These are phyloP conservation scores for Lota lota DNA, from an alignment of 2,113 vertebrate species.

Conservation along the genomic window DNA sequence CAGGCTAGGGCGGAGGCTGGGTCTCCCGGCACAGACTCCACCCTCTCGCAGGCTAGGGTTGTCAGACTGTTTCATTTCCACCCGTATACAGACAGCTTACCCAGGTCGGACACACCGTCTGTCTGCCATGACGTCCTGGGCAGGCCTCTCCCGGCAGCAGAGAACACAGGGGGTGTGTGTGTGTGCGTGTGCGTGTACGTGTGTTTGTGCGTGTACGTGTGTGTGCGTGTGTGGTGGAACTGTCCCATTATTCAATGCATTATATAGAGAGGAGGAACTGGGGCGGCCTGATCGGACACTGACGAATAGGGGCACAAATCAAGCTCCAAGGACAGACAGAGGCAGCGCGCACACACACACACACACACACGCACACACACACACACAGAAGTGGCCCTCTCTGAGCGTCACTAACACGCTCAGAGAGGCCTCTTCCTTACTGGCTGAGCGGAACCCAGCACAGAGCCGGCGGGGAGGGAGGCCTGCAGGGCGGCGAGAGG, in stretches of 20 bases:
- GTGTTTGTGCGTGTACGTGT: too few relatives aligned
- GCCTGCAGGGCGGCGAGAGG: slow-evolving; percentile 36
- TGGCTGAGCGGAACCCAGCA: slow-evolving; percentile 49
- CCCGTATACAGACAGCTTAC: slow-evolving; percentile 42
- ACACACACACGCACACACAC: slow-evolving; percentile 10
- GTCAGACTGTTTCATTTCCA: too few relatives aligned
- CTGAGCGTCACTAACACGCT: slow-evolving; percentile 22
- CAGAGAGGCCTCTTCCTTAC: slow-evolving; percentile 51
- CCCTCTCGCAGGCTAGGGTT: too few relatives aligned
- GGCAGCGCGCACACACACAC: slow-evolving; percentile 14
- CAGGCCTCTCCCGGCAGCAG: slow-evolving; percentile 27
- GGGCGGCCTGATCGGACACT: not conserved
- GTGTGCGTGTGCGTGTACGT: too few relatives aligned
- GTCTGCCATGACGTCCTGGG: slow-evolving; percentile 36
- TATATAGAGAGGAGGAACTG: slow-evolving; percentile 20
- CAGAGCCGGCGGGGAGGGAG: slow-evolving; percentile 25
- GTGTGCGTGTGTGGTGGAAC: not conserved
- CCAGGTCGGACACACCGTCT: slow-evolving; percentile 54
- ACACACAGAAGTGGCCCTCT: not conserved
- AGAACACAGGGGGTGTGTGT: slow-evolving; percentile 16
- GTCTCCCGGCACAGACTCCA: too few relatives aligned
- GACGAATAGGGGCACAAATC: slow-evolving; percentile 1
- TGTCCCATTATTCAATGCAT: slow-evolving; percentile 26
- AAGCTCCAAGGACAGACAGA: slow-evolving; percentile 33
- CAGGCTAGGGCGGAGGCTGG: too few relatives aligned